Percentiles rank a stretch among this genome's conserved stretches.
Conservation (phyloP, 2,888 invertebrate species). For the Oscheius onirici region DNA sequence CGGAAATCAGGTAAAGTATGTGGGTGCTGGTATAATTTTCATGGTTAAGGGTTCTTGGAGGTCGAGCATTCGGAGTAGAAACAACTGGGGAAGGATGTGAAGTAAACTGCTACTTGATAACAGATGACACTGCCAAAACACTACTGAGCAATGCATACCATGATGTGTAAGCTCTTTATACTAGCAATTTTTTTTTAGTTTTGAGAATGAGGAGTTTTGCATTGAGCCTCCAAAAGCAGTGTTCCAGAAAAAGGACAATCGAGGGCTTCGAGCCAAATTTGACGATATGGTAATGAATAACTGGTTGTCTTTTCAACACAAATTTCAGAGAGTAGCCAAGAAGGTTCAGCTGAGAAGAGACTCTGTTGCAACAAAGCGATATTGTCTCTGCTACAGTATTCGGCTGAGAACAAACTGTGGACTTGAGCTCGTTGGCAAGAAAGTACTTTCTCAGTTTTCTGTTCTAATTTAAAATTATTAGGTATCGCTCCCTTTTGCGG, state of each 20-base stretch:
- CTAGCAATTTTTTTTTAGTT: slow-evolving; percentile 37
- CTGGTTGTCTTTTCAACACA: too few relatives aligned
- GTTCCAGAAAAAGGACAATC: slow-evolving; percentile 57
- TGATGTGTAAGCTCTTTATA: slow-evolving; percentile 56
- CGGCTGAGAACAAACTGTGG: slow-evolving; percentile 63
- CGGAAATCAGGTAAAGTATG: slow-evolving; percentile 61
- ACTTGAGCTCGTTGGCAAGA: slow-evolving; percentile 66
- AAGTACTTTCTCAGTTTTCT: slow-evolving; percentile 29
- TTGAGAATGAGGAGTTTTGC: slow-evolving; percentile 68
- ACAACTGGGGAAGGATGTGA: slow-evolving; percentile 54
- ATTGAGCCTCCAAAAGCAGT: slow-evolving; percentile 62
- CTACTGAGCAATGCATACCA: slow-evolving; percentile 68
- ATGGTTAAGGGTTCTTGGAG: slow-evolving; percentile 61
- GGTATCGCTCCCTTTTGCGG: slow-evolving; percentile 70
- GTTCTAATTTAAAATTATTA: too few relatives aligned
- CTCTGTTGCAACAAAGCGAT: slow-evolving; percentile 66
- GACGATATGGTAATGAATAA: slow-evolving; percentile 69
- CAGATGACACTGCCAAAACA: slow-evolving; percentile 69
- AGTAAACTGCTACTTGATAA: slow-evolving; percentile 68
- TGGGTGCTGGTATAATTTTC: too few relatives aligned
- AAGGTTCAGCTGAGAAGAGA: slow-evolving; percentile 70
- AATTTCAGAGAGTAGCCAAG: slow-evolving; percentile 66
- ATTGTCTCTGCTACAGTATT: slow-evolving; percentile 69
- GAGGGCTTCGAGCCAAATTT: slow-evolving; percentile 66
- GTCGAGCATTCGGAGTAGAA: slow-evolving; percentile 68